Conservation (phyloP, 53 echinoderm and acorn worm genomes). For the Paracentrotus lividus region DNA sequence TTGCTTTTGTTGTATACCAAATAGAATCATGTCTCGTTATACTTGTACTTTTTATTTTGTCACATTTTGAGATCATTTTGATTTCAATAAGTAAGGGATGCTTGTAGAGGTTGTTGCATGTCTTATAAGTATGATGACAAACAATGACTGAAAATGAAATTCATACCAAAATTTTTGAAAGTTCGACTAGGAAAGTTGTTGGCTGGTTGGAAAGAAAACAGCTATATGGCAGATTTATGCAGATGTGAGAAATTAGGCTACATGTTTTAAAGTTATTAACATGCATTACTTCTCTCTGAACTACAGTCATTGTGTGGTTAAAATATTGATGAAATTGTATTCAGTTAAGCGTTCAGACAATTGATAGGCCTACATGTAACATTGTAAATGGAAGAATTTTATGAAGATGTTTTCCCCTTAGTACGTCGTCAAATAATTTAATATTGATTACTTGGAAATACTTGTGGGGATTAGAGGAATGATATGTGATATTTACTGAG, state of each 20-base stretch:
- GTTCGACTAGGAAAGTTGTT: no score
- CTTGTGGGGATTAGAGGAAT: not conserved
- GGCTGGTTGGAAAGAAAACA: no score
- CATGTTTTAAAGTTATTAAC: not conserved
- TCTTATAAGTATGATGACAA: no score
- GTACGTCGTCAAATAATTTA: conserved; percentile 6
- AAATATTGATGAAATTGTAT: not conserved
- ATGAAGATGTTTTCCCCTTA: not conserved
- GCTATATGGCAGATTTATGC: not conserved
- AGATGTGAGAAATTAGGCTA: not conserved
- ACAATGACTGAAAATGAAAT: no score
- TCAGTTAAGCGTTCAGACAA: not conserved
- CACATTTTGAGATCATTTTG: no score
- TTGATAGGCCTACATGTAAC: no score
- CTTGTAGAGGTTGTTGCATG: no score
- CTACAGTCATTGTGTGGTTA: no score
- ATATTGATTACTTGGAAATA: not conserved
- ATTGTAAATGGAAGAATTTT: not conserved
- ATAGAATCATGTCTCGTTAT: not conserved
- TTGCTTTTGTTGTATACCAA: not conserved
- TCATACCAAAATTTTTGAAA: no score
- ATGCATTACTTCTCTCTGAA: not conserved
- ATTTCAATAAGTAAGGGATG: no score
- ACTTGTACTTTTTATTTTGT: not conserved
- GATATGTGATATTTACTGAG: not conserved